Evolutionary conservation across 2,888 invertebrate species (phyloP).

Genomic region (Chrysotoxum bicinctum): DNA sequence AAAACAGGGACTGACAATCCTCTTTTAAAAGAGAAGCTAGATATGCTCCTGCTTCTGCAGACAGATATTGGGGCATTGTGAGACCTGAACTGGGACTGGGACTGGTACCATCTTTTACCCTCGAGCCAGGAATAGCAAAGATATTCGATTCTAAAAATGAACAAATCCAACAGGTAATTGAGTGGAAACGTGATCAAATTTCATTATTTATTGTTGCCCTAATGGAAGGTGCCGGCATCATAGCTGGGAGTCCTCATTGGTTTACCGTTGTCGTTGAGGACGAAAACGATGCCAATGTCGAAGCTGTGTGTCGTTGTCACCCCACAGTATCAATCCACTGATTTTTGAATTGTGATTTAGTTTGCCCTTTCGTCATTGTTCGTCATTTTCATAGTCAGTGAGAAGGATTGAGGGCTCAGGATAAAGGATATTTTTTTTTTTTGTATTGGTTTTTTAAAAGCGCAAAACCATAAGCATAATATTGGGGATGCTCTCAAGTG

Average conservation of each 20-base stretch:
- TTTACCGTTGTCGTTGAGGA: constrained; percentile 18
- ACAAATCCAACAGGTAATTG: constrained; percentile 79
- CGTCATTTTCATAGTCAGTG: constrained; percentile 45
- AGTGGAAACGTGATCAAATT: constrained; percentile 81
- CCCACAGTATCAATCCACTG: constrained; percentile 62
- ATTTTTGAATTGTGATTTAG: constrained; percentile 77
- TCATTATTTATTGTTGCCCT: constrained; percentile 77
- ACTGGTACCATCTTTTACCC: constrained; percentile 18
- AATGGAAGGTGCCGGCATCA: constrained; percentile 68
- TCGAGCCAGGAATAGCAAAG: not conserved
- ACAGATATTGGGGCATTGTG: constrained; percentile 26
- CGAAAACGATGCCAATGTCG: constrained; percentile 5
- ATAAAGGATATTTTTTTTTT: not conserved
- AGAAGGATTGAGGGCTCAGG: constrained; percentile 43
- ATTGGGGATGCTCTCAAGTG: not conserved
- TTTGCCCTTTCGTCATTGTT: constrained; percentile 74
- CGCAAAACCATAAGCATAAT: constrained; percentile 12
- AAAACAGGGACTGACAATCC: constrained; percentile 14
- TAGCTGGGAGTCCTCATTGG: not conserved
- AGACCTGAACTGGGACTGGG: not conserved
- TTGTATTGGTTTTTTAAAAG: not conserved
- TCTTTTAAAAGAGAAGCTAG: not conserved
- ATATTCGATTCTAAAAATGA: constrained; percentile 70
- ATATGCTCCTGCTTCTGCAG: not conserved
- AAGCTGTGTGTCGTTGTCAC: constrained; percentile 21